Percentiles rank a stretch among this genome's conserved stretches.
These are phyloP conservation scores for Drosophila hamatofila DNA, from an alignment of 2,888 invertebrate species.

Conservation along the genomic window DNA sequence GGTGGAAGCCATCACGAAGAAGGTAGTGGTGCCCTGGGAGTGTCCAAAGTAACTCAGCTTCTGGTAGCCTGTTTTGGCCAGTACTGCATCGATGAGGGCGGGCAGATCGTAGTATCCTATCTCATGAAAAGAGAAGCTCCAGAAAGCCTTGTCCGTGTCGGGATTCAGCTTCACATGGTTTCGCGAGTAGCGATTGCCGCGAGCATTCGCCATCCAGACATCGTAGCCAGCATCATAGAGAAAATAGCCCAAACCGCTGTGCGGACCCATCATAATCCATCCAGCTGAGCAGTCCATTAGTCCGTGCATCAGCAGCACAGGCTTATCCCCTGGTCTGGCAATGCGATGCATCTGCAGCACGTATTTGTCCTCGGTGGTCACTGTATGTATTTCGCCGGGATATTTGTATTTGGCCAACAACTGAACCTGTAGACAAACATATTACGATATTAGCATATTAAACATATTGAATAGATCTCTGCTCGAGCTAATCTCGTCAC, in stretches of 20 bases:
- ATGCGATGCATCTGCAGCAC: slow-evolving; percentile 91
- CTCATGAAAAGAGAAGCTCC: slow-evolving; percentile 90
- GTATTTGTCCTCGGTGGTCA: slow-evolving; percentile 91
- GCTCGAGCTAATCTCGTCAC: neutral
- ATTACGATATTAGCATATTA: too few species aligned
- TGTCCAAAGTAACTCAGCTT: slow-evolving; percentile 89
- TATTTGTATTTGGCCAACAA: slow-evolving; percentile 87
- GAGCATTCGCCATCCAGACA: slow-evolving; percentile 88
- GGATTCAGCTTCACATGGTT: slow-evolving; percentile 85
- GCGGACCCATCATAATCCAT: slow-evolving; percentile 90
- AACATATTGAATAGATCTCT: neutral
- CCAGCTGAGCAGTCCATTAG: slow-evolving; percentile 89
- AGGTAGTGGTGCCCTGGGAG: slow-evolving; percentile 87
- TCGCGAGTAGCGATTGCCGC: slow-evolving; percentile 88
- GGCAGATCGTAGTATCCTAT: slow-evolving; percentile 89
- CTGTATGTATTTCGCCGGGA: slow-evolving; percentile 87
- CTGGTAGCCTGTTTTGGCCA: slow-evolving; percentile 85
- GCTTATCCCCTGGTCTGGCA: slow-evolving; percentile 85
- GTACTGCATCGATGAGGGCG: slow-evolving; percentile 88
- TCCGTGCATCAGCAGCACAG: slow-evolving; percentile 89
- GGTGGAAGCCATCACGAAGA: slow-evolving; percentile 85
- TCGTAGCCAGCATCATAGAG: slow-evolving; percentile 86
- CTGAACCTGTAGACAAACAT: slow-evolving; percentile 56
- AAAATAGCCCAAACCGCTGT: slow-evolving; percentile 88
- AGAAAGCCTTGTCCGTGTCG: slow-evolving; percentile 86